Conservation (phyloP, 1,140 invertebrate species). For the Bombus superbus region DNA sequence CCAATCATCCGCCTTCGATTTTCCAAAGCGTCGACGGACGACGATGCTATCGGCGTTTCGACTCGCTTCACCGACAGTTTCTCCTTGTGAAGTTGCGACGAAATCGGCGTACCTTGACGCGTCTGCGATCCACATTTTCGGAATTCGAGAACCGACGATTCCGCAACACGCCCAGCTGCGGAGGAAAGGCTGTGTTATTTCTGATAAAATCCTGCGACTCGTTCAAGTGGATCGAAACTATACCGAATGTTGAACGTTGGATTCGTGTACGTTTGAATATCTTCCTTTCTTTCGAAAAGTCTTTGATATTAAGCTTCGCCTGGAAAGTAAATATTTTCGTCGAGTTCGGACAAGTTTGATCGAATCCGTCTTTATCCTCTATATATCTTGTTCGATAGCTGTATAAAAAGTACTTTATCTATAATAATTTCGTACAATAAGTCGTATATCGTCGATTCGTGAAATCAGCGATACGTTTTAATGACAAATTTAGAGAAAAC, state of each 20-base stretch:
- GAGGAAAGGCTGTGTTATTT: no score
- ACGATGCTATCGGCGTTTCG: not conserved
- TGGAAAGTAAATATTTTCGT: not conserved
- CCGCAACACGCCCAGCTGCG: not conserved
- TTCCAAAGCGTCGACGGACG: not conserved
- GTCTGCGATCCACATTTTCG: not conserved
- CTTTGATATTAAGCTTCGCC: not conserved
- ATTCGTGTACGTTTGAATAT: not conserved
- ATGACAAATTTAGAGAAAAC: not conserved
- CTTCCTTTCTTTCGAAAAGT: not conserved
- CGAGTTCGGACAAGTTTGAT: no score
- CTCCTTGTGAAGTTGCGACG: not conserved
- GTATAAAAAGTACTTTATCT: no score
- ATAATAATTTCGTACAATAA: no score
- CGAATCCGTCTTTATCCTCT: no score
- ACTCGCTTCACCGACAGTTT: not conserved
- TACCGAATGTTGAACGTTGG: not conserved
- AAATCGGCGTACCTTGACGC: not conserved
- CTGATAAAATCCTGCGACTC: no score
- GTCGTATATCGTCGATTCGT: no score
- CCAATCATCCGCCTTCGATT: slow-evolving; percentile 1
- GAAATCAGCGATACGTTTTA: no score
- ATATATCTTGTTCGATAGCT: no score
- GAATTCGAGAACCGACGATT: not conserved
- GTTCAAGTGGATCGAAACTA: not conserved